phyloP scores from a whole-genome alignment of 2,888 invertebrate genomes.

The Bellardia bayeri region DNA sequence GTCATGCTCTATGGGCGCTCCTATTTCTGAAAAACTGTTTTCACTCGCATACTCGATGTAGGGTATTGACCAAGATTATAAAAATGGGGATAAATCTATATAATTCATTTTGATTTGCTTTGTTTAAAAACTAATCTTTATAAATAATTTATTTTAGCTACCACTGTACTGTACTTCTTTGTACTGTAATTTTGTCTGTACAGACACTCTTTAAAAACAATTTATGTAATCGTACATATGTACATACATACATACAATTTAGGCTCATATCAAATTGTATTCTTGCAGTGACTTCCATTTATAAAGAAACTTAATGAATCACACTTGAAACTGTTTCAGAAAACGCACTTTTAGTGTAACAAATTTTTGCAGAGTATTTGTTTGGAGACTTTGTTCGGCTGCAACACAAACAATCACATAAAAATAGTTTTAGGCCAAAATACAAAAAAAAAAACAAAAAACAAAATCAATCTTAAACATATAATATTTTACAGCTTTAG shows the following conservation, averaged over 20 bases:
- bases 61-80: too few species aligned
- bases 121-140: background rate
- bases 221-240: background rate
- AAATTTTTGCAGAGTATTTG: conserved; percentile 19
- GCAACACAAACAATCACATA: conserved; percentile 19
- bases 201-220: background rate
- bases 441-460: conserved; percentile 56
- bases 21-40: too few species aligned
- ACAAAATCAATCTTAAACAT: conserved; percentile 47
- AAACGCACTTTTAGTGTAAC: conserved; percentile 66
- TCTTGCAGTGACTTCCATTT: conserved; percentile 59
- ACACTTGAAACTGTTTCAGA: conserved; percentile 65
- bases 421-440: conserved; percentile 57
- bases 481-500: conserved; percentile 33
- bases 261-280: conserved; percentile 38
- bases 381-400: conserved; percentile 17
- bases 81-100: too few species aligned
- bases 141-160: background rate
- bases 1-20: too few species aligned
- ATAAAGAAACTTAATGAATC: conserved; percentile 53
- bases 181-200: background rate
- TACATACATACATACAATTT: background rate
- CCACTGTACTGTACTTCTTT: conserved; percentile 43
- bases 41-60: too few species aligned
- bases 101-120: too few species aligned